These are phyloP conservation scores for Caprella mutica DNA, from an alignment of 2,888 invertebrate genomes.

Conservation along the genomic window DNA sequence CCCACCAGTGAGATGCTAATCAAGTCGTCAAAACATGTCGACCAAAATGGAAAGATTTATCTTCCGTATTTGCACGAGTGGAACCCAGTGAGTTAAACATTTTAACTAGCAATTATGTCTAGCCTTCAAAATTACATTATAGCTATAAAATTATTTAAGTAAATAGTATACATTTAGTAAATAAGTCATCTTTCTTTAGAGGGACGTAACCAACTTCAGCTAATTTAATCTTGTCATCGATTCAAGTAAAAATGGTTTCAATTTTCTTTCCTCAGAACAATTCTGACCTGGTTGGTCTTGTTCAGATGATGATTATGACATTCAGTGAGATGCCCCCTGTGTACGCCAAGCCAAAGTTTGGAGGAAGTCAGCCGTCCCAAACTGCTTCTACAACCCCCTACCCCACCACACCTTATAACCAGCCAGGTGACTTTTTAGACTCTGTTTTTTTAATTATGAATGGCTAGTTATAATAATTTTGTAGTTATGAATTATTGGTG, in stretches of 20 bases:
- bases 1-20: conserved; percentile 93
- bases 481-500: too few relatives aligned
- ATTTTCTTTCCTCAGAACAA: conserved; percentile 46
- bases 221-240: too few relatives aligned
- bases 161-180: too few relatives aligned
- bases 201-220: too few relatives aligned
- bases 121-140: too few relatives aligned
- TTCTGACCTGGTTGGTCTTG: conserved; percentile 75
- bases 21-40: conserved; percentile 85
- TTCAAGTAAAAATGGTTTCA: background rate
- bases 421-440: conserved; percentile 28
- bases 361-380: conserved; percentile 45
- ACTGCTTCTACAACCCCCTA: conserved; percentile 36
- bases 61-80: conserved; percentile 94
- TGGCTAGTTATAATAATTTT: too few relatives aligned
- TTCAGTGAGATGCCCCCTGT: conserved; percentile 96
- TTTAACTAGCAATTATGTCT: too few relatives aligned
- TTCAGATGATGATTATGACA: conserved; percentile 79
- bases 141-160: too few relatives aligned
- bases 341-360: conserved; percentile 56
- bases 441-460: background rate
- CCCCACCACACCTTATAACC: conserved; percentile 31
- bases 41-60: conserved; percentile 89
- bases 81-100: conserved; percentile 42
- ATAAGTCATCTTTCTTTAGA: too few relatives aligned